These are phyloP conservation scores for Macaca fascicularis DNA, from an alignment of 2,113 vertebrate genomes.

Conservation along the genomic window T2T-MFA8v1.1 NC_088388.1:48291001-48291500, in stretches of 20 bases:
- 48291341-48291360: background rate
- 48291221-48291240: background rate
- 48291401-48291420: background rate
- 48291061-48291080: background rate
- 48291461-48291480: background rate
- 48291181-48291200: background rate
- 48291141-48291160: background rate
- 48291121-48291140: background rate
- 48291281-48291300: background rate
- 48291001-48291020: background rate
- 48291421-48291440: background rate
- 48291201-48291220: background rate
- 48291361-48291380: background rate
- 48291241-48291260: background rate
- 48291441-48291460: fast-evolving
- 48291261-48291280: background rate
- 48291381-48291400: background rate
- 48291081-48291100: background rate
- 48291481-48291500: background rate
- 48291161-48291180: background rate
- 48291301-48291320: background rate
- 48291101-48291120: background rate
- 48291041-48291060: background rate
- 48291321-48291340: background rate
- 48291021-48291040: background rate